These are phyloP conservation scores for Lasiurus cinereus DNA, from an alignment of 2,113 vertebrate genomes.

Conservation along the genomic window DNA sequence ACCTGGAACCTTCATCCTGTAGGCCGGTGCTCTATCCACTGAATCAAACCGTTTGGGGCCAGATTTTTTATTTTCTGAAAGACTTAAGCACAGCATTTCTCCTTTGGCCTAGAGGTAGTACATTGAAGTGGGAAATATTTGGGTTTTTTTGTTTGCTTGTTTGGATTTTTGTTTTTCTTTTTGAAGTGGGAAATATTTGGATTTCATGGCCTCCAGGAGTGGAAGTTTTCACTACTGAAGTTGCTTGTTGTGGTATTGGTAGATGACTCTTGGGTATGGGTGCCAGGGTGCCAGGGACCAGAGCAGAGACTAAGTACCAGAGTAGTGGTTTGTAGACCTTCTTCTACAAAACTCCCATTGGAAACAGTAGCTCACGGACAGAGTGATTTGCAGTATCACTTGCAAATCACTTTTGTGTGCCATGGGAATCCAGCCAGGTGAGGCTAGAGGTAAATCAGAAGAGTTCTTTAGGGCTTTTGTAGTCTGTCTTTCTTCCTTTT, in stretches of 20 bases:
- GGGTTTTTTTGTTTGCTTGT: too few species aligned
- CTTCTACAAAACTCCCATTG: not conserved
- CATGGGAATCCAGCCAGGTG: not conserved
- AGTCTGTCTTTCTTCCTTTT: not conserved
- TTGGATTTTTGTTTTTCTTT: too few species aligned
- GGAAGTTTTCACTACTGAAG: not conserved
- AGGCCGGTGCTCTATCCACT: too few species aligned
- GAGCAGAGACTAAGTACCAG: not conserved
- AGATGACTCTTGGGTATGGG: not conserved
- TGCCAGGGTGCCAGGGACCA: not conserved
- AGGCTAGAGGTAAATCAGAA: not conserved
- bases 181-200: not conserved
- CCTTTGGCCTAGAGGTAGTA: not conserved
- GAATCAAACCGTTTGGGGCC: not conserved
- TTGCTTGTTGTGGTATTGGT: not conserved
- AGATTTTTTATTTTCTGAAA: constrained; percentile 33
- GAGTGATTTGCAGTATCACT: not conserved
- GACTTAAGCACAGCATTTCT: not conserved
- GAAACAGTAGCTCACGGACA: not conserved
- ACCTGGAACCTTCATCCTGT: too few species aligned
- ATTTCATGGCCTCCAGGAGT: not conserved
- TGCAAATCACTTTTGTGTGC: not conserved
- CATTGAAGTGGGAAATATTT: not conserved
- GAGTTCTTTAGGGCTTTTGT: not conserved
- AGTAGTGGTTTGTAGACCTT: not conserved